Evolutionary conservation across 2,888 invertebrate genomes (phyloP).

Genomic region (Pyrgus malvae): DNA sequence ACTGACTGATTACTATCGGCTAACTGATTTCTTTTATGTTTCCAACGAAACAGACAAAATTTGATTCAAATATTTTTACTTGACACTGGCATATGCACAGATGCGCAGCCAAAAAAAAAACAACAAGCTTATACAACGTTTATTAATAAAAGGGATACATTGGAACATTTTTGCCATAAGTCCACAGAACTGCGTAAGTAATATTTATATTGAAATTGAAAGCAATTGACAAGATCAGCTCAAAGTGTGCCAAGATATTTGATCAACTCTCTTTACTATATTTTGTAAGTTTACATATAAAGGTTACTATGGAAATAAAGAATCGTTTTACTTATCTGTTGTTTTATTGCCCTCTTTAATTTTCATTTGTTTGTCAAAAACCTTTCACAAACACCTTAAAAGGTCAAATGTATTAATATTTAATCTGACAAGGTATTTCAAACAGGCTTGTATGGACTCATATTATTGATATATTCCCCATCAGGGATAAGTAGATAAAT

Average conservation of each 20-base stretch:
- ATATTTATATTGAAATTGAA: slow-evolving; percentile 31
- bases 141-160: not conserved
- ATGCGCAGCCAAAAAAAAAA: no score
- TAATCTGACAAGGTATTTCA: not conserved
- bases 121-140: no score
- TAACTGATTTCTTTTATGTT: no score
- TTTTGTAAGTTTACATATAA: slow-evolving; percentile 69
- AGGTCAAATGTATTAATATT: no score
- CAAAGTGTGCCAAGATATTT: slow-evolving; percentile 56
- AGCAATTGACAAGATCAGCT: slow-evolving; percentile 44
- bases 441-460: not conserved
- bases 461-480: not conserved
- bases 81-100: no score
- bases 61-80: no score
- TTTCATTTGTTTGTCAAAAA: no score
- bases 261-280: slow-evolving; percentile 55
- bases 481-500: no score
- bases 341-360: slow-evolving; percentile 34
- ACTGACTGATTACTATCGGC: no score
- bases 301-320: slow-evolving; percentile 58
- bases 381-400: no score
- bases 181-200: slow-evolving; percentile 5
- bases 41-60: no score
- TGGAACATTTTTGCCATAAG: not conserved
- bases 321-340: slow-evolving; percentile 56